Base-by-base conservation (phyloP, 2,113 vertebrate species). In the Toxotes jaculatrix region DNA sequence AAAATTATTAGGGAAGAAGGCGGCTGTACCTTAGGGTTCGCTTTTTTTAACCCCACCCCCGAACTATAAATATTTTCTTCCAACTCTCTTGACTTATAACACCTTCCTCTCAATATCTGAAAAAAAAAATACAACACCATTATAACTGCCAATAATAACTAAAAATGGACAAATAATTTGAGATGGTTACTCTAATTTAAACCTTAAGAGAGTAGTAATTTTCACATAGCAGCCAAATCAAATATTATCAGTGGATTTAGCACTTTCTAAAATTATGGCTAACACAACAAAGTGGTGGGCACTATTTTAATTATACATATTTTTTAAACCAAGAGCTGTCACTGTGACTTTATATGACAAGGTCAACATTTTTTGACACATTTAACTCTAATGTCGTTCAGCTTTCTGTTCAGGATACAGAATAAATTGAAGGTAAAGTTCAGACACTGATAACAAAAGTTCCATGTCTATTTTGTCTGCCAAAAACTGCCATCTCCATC, bases 121-220 rank as follows among this genome's bases (percentile, higher is more conserved):
- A 27, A 27, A 27, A 31, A 57, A 57, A 23, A 56, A 14, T n/a
- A 53, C 8, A 16, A 12, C 49, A 55, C 17, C 51, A 51, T 51
- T 51, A 5, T 8, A 23, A 12, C n/a, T 60, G 71, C 21, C 43
- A 38, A 61, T 47, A 51, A 38, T 47, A 47, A 47, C 57, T 27
- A 63, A 51, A 74, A 63, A 21, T 55, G 47, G 38, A 66, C 4
- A 36, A n/a, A 36, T 13, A 59, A 31, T 57, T 57, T 34, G 62
- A 76, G 36, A 55, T 64, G 21, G 36, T 31, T 27, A 5, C 53
- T 32, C 27, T 31, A 16, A 32, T 59, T 59, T 32, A 59, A 16
- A 59, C 7, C 27, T 60, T 56, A 12, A 56, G 23, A 11, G 51
- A 55, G 23, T n/a, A 32, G 4, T 9, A 34, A 60, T 34, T 60